Conservation (phyloP, 2,888 invertebrate species). For the Lepas anatifera region DNA sequence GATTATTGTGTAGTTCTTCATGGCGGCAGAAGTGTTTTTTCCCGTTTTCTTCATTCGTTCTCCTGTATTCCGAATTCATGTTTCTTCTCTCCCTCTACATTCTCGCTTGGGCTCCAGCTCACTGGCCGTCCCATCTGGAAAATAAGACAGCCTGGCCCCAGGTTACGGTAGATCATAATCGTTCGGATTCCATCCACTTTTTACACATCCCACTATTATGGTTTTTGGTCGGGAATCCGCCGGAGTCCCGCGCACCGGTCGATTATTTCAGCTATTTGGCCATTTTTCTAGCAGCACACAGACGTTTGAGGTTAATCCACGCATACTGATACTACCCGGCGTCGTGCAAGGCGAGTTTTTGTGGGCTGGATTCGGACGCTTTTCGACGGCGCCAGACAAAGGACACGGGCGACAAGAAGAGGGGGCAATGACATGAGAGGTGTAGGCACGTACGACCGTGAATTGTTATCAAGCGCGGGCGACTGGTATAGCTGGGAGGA, state of each 20-base stretch:
- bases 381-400: not conserved
- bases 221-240: not conserved
- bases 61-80: too few species aligned
- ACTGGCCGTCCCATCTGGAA: too few species aligned
- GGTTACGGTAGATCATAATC: conserved; percentile 6
- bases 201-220: conserved; percentile 1
- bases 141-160: not conserved
- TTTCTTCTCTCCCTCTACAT: too few species aligned
- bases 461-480: not conserved
- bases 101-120: too few species aligned
- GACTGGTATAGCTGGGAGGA: too few species aligned
- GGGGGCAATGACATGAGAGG: conserved; percentile 3
- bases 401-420: conserved; percentile 2
- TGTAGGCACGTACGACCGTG: not conserved
- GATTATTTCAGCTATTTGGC: conserved; percentile 7
- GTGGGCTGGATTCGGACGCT: not conserved
- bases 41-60: too few species aligned
- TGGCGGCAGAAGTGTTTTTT: too few species aligned
- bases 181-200: not conserved
- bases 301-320: conserved; percentile 5
- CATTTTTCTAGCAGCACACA: not conserved
- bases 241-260: not conserved
- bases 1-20: too few species aligned
- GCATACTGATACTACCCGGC: not conserved
- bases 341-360: not conserved